phyloP scores from a whole-genome alignment of 2,797 vertebrate genomes.

The Orientallactaga sibirica region DNA sequence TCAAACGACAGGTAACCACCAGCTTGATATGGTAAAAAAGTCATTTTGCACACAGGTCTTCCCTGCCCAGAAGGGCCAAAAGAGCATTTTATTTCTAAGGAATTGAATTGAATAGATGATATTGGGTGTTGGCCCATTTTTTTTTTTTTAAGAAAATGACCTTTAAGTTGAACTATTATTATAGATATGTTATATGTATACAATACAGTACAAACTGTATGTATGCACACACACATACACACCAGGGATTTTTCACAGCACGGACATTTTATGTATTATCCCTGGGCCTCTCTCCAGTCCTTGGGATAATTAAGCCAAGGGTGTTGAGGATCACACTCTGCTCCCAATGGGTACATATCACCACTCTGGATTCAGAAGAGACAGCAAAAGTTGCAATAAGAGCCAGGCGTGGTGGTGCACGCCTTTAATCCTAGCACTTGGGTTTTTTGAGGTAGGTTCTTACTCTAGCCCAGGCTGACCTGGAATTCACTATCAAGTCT shows the following conservation, averaged over 20 bases:
- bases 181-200: neutral
- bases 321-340: too few species aligned
- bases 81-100: neutral
- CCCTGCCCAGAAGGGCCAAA: neutral
- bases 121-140: neutral
- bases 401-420: too few species aligned
- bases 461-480: too few species aligned
- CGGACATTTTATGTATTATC: too few species aligned
- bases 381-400: neutral
- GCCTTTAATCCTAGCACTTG: too few species aligned
- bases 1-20: conserved; percentile 94
- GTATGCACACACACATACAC: too few species aligned
- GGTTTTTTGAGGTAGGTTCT: too few species aligned
- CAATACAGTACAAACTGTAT: neutral
- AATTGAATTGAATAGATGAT: neutral
- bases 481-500: too few species aligned
- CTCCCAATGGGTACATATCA: too few species aligned
- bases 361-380: neutral
- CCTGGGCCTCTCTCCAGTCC: neutral
- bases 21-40: rapidly evolving
- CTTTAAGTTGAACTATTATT: neutral
- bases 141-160: neutral
- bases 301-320: too few species aligned
- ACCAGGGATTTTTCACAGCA: neutral
- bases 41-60: rapidly evolving